Percentiles rank a stretch among this genome's conserved stretches.
These are phyloP conservation scores for Alethe castanea DNA, from an alignment of 2,113 vertebrate species.

Conservation along the genomic window DNA sequence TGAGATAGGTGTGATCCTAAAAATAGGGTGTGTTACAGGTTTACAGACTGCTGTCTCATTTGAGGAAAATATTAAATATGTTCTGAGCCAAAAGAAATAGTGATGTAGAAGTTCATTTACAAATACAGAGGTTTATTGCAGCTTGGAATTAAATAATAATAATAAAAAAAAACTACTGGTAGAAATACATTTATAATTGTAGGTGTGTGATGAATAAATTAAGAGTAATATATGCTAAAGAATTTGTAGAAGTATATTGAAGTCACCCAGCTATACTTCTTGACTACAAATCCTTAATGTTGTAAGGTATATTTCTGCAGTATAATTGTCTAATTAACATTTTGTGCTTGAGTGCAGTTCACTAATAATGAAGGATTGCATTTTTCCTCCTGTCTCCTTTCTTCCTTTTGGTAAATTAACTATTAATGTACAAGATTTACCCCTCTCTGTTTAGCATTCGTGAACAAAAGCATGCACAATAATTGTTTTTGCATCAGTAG, in stretches of 20 bases:
- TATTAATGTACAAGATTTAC: not conserved
- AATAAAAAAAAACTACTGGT: not conserved
- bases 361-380: not conserved
- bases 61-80: conserved; percentile 15
- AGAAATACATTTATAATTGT: not conserved
- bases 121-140: not conserved
- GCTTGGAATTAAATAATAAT: not conserved
- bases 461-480: not conserved
- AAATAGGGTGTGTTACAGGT: not conserved
- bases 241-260: not conserved
- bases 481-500: not conserved
- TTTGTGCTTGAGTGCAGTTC: not conserved
- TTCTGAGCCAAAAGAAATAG: conserved; percentile 20
- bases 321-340: not conserved
- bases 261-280: not conserved
- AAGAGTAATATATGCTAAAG: not conserved
- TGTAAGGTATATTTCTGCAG: not conserved
- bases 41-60: conserved; percentile 11
- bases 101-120: not conserved
- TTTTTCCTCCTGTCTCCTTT: not conserved
- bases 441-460: not conserved
- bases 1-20: conserved; percentile 39
- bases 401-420: not conserved
- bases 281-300: not conserved
- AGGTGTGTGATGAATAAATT: not conserved